Evolutionary conservation across 2,888 invertebrate species (phyloP).

Genomic region (Lasiommata megera): DNA sequence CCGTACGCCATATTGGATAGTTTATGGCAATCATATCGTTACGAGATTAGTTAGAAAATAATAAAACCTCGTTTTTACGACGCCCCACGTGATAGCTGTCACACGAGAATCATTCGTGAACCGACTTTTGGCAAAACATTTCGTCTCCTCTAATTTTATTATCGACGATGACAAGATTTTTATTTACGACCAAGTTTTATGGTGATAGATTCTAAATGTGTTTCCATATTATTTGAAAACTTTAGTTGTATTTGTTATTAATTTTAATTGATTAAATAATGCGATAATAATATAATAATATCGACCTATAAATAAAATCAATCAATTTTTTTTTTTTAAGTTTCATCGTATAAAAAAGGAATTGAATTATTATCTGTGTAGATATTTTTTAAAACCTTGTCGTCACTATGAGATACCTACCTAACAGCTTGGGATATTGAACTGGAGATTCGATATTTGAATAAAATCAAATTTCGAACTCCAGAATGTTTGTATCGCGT

Average conservation of each 20-base stretch:
- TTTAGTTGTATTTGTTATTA: slow-evolving; percentile 8
- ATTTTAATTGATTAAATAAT: background rate
- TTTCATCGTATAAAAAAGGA: too few relatives aligned
- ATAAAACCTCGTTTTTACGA: slow-evolving; percentile 38
- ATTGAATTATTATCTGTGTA: too few relatives aligned
- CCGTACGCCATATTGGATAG: slow-evolving; percentile 33
- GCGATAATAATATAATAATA: too few relatives aligned
- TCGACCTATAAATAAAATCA: too few relatives aligned
- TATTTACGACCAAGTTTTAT: slow-evolving; percentile 25
- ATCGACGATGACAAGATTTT: slow-evolving; percentile 37
- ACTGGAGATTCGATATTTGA: slow-evolving; percentile 43
- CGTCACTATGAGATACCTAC: background rate
- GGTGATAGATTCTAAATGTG: slow-evolving; percentile 22
- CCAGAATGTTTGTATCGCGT: slow-evolving; percentile 49
- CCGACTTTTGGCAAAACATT: slow-evolving; percentile 25
- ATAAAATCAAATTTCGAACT: slow-evolving; percentile 51
- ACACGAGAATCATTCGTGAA: slow-evolving; percentile 23
- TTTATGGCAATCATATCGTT: slow-evolving; percentile 41
- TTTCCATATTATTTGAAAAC: slow-evolving; percentile 5
- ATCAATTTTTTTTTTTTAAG: too few relatives aligned
- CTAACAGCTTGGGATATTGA: slow-evolving; percentile 6
- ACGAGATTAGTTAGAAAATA: slow-evolving; percentile 53
- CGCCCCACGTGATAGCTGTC: slow-evolving; percentile 32
- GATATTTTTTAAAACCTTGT: too few relatives aligned
- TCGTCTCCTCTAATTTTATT: slow-evolving; percentile 30